Evolutionary conservation across 1,140 invertebrate species (phyloP).

Genomic region (Charaxes varanes): DNA sequence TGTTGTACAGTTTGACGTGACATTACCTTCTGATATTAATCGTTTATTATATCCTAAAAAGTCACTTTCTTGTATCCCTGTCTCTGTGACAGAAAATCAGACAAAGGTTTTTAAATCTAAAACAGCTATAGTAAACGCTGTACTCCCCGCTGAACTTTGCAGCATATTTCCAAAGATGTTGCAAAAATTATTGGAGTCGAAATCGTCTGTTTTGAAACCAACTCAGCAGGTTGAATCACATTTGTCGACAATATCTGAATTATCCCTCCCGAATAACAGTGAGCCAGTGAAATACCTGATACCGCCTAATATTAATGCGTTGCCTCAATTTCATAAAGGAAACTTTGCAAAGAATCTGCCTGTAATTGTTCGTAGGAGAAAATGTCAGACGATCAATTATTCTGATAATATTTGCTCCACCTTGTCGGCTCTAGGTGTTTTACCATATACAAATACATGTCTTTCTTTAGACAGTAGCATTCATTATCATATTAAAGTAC

Average conservation of each 20-base stretch:
- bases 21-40: slow-evolving; percentile 23
- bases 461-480: not conserved
- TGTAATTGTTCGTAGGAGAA: not conserved
- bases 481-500: not conserved
- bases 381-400: not conserved
- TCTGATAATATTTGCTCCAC: too few relatives aligned
- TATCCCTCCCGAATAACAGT: slow-evolving; percentile 8
- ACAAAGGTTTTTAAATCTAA: slow-evolving; percentile 50
- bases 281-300: not conserved
- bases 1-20: slow-evolving; percentile 52
- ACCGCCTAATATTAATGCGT: not conserved
- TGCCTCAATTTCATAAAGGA: not conserved
- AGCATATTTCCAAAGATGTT: slow-evolving; percentile 47
- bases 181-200: slow-evolving; percentile 27
- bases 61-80: slow-evolving; percentile 27
- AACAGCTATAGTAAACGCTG: slow-evolving; percentile 39
- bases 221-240: slow-evolving; percentile 18
- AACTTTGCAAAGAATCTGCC: not conserved
- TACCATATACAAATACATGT: not conserved
- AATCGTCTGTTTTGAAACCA: slow-evolving; percentile 6
- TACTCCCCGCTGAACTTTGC: slow-evolving; percentile 53
- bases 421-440: too few relatives aligned
- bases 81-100: slow-evolving; percentile 27
- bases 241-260: slow-evolving; percentile 30
- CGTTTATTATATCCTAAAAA: slow-evolving; percentile 14